Evolutionary conservation across 2,113 vertebrate genomes (phyloP).

Genomic region (Gobiocypris rarus): DNA sequence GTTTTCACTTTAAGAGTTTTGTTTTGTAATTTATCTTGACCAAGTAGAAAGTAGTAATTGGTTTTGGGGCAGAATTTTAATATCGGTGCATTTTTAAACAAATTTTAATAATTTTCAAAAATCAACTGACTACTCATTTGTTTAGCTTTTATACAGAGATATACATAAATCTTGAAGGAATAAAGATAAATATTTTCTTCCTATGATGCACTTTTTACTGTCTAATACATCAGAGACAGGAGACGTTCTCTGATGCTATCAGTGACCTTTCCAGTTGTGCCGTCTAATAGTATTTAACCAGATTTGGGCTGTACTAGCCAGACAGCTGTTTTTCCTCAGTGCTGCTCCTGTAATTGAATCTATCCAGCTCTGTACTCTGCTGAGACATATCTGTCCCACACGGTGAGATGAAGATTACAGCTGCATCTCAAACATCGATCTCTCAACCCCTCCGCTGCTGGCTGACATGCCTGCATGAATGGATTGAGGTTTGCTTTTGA

Average conservation of each 20-base stretch:
- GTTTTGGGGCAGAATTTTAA: not conserved
- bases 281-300: conserved; percentile 42
- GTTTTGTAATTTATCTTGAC: not conserved
- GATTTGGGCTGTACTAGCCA: conserved; percentile 28
- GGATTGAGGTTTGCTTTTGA: conserved; percentile 29
- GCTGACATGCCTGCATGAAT: conserved; percentile 2
- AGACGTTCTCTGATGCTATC: conserved; percentile 34
- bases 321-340: conserved; percentile 53
- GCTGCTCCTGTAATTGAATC: conserved; percentile 44
- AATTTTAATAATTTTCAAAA: not conserved
- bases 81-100: not conserved
- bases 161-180: not conserved
- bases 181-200: not conserved
- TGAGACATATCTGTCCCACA: conserved; percentile 49
- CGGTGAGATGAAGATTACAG: conserved; percentile 21
- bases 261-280: conserved; percentile 45
- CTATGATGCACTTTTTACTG: not conserved
- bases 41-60: not conserved
- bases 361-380: conserved; percentile 16
- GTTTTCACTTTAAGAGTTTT: not conserved
- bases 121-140: not conserved
- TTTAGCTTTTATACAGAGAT: not conserved
- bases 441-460: not conserved
- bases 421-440: not conserved
- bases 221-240: conserved; percentile 2